Evolutionary conservation across 2,113 vertebrate species (phyloP), one percentile per base, ranked within the genome.

Genomic region (Rhegmatorhina hoffmannsi): DNA sequence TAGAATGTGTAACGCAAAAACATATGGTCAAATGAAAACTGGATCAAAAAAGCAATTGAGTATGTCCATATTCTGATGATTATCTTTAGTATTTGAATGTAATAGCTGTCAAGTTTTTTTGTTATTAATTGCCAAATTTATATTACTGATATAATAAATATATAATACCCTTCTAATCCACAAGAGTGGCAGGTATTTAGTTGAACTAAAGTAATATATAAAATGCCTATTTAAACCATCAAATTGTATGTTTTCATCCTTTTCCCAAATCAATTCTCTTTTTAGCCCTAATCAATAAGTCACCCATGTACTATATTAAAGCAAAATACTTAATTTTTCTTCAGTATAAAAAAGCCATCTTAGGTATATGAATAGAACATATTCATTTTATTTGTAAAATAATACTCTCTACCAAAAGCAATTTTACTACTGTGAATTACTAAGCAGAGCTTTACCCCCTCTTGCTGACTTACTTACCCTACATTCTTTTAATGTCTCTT

Each of bases 401-500:
- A 92, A 73, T 16, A 44, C 11, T 55, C 17, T 70, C 6, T 33
- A 83, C 59, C 2, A 93, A 93, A 77, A 89, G 26, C 5, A 88
- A 7, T 34, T 89, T 83, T 95, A 91, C 28, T 82, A 87, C 55
- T 23, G 9, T 78, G 56, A 93, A 77, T 87, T 62, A 76, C 28
- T 46, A 89, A 4, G 36, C 75, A 90, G 31, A 73, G 17, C 64
- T 66, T 86, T 84, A 5, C 11, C 3, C 3, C 4, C 4, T 76
- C 36, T 43, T 3, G 3, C 10, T 96, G 92, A 98, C 93, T 97
- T 16, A 97, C 97, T 96, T 89, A 92, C 49, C 74, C 94, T 92
- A 79, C 77, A 97, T 96, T 94, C 9, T 72, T 90, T 47, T 87
- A 95, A 84, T 56, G 38, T 88, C 67, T 93, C 25, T 92, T 96